These are phyloP conservation scores for Lacerta viridis DNA, from an alignment of 2,797 vertebrate genomes.

Conservation along the genomic window DNA sequence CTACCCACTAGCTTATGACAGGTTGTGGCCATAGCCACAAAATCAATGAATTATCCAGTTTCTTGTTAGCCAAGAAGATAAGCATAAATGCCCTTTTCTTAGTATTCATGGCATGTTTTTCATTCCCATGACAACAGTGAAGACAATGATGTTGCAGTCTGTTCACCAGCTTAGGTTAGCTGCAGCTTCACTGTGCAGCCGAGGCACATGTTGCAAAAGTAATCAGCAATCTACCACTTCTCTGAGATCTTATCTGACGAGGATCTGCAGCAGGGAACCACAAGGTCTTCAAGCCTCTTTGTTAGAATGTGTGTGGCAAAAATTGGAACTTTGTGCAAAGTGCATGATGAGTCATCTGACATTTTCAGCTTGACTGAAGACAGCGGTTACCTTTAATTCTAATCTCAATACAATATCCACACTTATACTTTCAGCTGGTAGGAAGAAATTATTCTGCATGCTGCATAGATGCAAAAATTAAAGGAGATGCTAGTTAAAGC, in stretches of 20 bases:
- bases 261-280: constrained; percentile 59
- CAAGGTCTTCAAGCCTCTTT: constrained; percentile 53
- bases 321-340: constrained; percentile 68
- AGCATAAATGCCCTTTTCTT: constrained; percentile 59
- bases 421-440: constrained; percentile 65
- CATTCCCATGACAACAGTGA: background rate
- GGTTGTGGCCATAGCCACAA: constrained; percentile 18
- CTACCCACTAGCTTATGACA: background rate
- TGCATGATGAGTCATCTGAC: constrained; percentile 77
- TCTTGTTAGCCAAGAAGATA: constrained; percentile 56
- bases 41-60: constrained; percentile 45
- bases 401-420: constrained; percentile 71
- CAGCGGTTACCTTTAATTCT: constrained; percentile 76
- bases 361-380: constrained; percentile 80
- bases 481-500: background rate
- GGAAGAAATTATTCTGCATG: constrained; percentile 56
- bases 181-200: constrained; percentile 27
- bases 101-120: constrained; percentile 50
- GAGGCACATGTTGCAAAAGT: constrained; percentile 28
- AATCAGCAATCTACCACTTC: background rate
- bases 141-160: background rate
- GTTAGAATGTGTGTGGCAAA: constrained; percentile 67
- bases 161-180: background rate
- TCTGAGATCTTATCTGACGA: constrained; percentile 49
- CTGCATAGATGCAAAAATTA: constrained; percentile 23